Conservation (phyloP, 2,797 vertebrate species). For the Rhynchotus rufescens region DNA sequence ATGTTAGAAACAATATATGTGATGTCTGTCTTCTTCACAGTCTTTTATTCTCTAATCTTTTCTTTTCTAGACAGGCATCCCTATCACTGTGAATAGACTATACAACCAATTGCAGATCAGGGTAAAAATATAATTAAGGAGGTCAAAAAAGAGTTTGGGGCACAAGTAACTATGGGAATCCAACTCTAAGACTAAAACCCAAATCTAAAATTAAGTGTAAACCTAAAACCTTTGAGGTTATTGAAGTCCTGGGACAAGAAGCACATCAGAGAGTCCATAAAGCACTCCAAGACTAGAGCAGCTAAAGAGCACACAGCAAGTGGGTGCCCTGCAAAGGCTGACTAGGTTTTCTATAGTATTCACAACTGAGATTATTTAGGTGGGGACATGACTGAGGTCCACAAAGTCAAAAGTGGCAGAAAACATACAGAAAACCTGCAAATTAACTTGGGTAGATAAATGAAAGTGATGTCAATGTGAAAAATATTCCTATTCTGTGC, state of each 20-base stretch:
- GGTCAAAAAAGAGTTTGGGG: background rate
- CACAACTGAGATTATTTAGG: background rate
- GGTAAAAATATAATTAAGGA: background rate
- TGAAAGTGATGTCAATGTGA: background rate
- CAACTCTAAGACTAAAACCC: background rate
- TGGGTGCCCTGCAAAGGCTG: background rate
- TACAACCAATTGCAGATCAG: background rate
- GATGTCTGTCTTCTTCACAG: background rate
- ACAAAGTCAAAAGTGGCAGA: background rate
- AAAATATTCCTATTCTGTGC: background rate
- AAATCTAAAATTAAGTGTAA: no score
- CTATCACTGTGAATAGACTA: background rate
- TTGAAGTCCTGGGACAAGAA: background rate
- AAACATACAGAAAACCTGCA: background rate
- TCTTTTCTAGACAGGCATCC: background rate
- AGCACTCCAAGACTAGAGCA: background rate
- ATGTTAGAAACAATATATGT: background rate
- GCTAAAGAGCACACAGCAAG: background rate
- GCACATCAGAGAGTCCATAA: background rate
- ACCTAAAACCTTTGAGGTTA: background rate
- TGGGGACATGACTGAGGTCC: background rate
- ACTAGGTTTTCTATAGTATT: background rate
- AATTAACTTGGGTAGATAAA: background rate
- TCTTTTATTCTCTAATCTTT: background rate
- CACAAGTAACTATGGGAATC: background rate